Evolutionary conservation across 2,888 invertebrate species (phyloP), one percentile per base, ranked within the genome.

Genomic region (Agrilus cyanescens): DNA sequence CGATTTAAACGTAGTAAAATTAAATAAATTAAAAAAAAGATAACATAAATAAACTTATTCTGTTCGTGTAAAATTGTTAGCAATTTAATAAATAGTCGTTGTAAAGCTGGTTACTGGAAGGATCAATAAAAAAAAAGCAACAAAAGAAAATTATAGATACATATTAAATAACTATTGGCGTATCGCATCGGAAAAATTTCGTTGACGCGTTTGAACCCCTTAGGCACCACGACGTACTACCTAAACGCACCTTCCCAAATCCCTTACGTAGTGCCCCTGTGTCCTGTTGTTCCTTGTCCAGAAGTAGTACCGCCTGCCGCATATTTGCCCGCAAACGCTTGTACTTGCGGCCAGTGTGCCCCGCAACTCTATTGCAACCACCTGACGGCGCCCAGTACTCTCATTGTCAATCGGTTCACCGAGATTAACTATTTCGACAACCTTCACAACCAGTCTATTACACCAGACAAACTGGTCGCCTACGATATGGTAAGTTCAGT

Each of bases 341-440:
- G 73, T 72, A 50, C 66, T 70, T 61, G 74, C 71, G 53, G 72
- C 75, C 57, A 76, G 74, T 68, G 75, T 70, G 61, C 74, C 74
- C 54, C 61, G 50, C 53, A 72, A 71, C 74, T 60, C 56, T 62
- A 59, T 57, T 54, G 53, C 58, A 59, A 55, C 46, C 55, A 57
- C 46, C 46, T 55, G 48, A 52, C 54, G 46, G 57, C 60, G 45
- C 61, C 64, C 37, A 65, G 59, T 50, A 66, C 67, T 30, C 58
- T 68, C 46, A 67, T 68, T 54, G 67, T 68, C 56, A 68, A 68
- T 53, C 59, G 68, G 40, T 67, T 66, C 60, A 67, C 67, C 50
- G 68, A 68, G 52, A 67, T 68, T 62, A 68, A 67, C 62, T 68
- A 67, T 54, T 68, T 66, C 57, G 68, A 68, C 60, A 64, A 65